phyloP scores from a whole-genome alignment of 2,888 invertebrate species.

The Parnassius apollo region DNA sequence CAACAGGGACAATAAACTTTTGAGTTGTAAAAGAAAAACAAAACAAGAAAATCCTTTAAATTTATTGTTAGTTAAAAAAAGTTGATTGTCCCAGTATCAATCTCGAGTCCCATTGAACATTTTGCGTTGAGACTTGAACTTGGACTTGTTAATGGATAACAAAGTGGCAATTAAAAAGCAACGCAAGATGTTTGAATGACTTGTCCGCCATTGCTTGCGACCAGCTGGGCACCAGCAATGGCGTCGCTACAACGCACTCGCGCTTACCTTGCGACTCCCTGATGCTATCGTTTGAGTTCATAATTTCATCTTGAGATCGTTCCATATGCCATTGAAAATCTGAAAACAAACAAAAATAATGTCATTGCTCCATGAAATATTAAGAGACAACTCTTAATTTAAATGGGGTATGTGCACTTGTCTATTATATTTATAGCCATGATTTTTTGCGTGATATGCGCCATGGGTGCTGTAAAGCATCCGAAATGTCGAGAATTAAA shows the following conservation, averaged over 20 bases:
- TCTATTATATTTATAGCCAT: too few relatives aligned
- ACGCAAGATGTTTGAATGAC: conserved; percentile 35
- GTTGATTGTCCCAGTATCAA: conserved; percentile 66
- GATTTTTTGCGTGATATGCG: too few relatives aligned
- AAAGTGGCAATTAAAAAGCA: conserved; percentile 26
- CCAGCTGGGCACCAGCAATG: conserved; percentile 29
- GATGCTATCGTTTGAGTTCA: conserved; percentile 92
- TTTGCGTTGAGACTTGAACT: conserved; percentile 44
- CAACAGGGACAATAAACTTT: conserved; percentile 68
- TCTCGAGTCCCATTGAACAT: conserved; percentile 65
- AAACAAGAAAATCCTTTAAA: conserved; percentile 6
- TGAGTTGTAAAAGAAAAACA: conserved; percentile 19
- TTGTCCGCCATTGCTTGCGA: conserved; percentile 5
- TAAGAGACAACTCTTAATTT: too few relatives aligned
- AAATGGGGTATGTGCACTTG: too few relatives aligned
- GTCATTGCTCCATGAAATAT: too few relatives aligned
- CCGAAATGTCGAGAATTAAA: too few relatives aligned
- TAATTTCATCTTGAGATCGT: conserved; percentile 92
- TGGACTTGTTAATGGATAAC: background rate
- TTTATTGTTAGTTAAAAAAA: conserved; percentile 33
- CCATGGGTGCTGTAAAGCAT: too few relatives aligned
- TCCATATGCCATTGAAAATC: conserved; percentile 95
- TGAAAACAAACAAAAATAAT: conserved; percentile 58
- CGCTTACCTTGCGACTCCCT: conserved; percentile 95
- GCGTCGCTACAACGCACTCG: conserved; percentile 33